Evolutionary conservation across 2,888 invertebrate genomes (phyloP), one percentile per base, ranked within the genome.

Genomic region (Pyrocoelia pectoralis): DNA sequence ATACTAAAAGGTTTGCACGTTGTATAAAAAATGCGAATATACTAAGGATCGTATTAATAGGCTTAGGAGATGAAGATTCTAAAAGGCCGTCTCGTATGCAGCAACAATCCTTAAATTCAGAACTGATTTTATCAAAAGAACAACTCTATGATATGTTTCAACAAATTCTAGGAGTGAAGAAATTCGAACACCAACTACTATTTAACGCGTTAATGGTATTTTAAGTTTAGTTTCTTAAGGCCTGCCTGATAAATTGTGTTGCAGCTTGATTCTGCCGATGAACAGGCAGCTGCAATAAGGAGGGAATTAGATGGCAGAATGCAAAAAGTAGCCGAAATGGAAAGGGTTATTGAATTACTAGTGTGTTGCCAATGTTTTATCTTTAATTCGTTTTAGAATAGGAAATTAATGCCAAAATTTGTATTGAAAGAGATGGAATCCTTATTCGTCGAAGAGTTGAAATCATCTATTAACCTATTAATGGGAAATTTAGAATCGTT

Each of bases 351-450:
- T 54, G 52, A 49, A 18, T 29, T 33, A 40, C 17, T 38, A 18
- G 40, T 38, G 10, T 33, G 46, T n/a, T 51, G 12, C 4, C 9
- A 6, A 4, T 29, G 19, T 13, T 50, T 13, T 17, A 19, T 48
- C 17, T 18, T 5, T 60, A 29, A 53, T 59, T 19, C 10, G 61
- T 78, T 78, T 29, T 82, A 95, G 94, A 97, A 97, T 83, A 92
- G 96, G 74, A 96, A 97, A 84, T 83, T 98, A 77, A 96, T 97
- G 95, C 99, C 99, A 73, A 97, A 96, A 86, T 99, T 99, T 86
- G 97, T 99, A 69, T 88, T 99, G 74, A 99, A 99, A 88, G 99
- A 99, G 85, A 99, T 99, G 99, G 99, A 99, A 84, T 95, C 96
- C 56, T 88, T 99, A 78, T 99, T 97, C 86, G 93, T 98, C 77